phyloP scores from a whole-genome alignment of 2,113 vertebrate species.

The Lophochroa leadbeateri region DNA sequence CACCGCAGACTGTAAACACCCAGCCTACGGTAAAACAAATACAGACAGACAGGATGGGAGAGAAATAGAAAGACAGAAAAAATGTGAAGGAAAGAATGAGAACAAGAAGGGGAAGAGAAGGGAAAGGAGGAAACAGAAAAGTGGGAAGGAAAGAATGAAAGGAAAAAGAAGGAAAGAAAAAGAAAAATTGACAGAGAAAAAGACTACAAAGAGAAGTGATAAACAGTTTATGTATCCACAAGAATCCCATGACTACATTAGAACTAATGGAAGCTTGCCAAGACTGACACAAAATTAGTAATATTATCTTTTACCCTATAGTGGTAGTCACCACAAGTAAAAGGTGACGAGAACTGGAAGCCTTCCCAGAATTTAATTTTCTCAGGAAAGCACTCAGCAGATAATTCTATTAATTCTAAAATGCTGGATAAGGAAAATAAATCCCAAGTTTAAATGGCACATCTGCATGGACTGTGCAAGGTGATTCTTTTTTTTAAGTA shows the following conservation, averaged over 20 bases:
- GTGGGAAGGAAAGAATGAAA: background rate
- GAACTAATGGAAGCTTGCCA: background rate
- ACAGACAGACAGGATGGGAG: background rate
- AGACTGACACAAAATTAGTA: background rate
- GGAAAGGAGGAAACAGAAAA: too few species aligned
- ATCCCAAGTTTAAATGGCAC: background rate
- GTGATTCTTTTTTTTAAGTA: background rate
- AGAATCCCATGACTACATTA: background rate
- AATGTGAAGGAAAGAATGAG: background rate
- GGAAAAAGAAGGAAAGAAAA: too few species aligned
- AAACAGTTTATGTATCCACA: background rate
- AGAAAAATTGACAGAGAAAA: background rate
- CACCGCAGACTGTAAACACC: background rate
- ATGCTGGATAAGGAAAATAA: background rate
- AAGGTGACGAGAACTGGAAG: background rate
- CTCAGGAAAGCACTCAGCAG: background rate
- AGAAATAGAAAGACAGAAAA: background rate
- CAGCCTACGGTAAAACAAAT: background rate
- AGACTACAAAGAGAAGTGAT: background rate
- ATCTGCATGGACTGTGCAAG: background rate
- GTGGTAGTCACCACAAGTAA: slow-evolving; percentile 17
- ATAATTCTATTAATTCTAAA: slow-evolving; percentile 54
- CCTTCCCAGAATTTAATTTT: slow-evolving; percentile 33
- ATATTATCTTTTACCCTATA: background rate
- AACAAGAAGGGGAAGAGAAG: background rate